Base-by-base conservation (phyloP, 1,140 invertebrate genomes). In the Drosophila tristis region DNA sequence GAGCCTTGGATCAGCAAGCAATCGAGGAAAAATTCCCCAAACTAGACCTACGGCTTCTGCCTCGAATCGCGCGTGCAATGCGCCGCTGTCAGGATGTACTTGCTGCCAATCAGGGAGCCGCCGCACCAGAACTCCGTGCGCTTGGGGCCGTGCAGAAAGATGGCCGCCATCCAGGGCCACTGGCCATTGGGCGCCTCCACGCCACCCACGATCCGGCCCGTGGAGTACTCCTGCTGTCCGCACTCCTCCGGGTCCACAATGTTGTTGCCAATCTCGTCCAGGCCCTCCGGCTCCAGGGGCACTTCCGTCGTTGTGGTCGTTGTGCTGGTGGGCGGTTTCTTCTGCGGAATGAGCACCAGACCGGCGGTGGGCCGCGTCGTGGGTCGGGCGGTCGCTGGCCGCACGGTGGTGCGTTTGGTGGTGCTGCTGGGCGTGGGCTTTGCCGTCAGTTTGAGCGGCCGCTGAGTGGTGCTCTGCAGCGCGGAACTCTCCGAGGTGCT, bases 101-200 rank as follows among this genome's bases (percentile, higher is more conserved):
- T 94, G 11, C 94, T 92, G 8, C 95, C 95, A 35, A 99, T 96
- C 6, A 99, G 93, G 0, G 97, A 97, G 2, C 97, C 98, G 0
- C 97, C 98, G 82, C 98, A 98, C 96, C 97, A 98, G 93, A 98
- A 98, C 92, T 98, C 97, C 0, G 96, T 96, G 15, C 96, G 94
- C 71, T 96, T 94, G 29, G 95, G 95, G 7, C 97, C 97, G 82
- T 97, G 96, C 23, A 98, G 93, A 87, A 97, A 98, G 71, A 98
- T 97, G 2, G 97, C 97, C 1, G 96, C 97, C 96, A 98, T 97
- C 97, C 97, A 98, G 0, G 97, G 97, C 96, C 97, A 98, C 45
- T 95, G 94, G 4, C 97, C 97, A 0, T 96, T 95, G 8, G 95
- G 93, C 0, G 97, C 94, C 90, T 97, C 96, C 39, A 96, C 95